phyloP scores from a whole-genome alignment of 2,797 vertebrate species.

The Brachyalestes nurse region DNA sequence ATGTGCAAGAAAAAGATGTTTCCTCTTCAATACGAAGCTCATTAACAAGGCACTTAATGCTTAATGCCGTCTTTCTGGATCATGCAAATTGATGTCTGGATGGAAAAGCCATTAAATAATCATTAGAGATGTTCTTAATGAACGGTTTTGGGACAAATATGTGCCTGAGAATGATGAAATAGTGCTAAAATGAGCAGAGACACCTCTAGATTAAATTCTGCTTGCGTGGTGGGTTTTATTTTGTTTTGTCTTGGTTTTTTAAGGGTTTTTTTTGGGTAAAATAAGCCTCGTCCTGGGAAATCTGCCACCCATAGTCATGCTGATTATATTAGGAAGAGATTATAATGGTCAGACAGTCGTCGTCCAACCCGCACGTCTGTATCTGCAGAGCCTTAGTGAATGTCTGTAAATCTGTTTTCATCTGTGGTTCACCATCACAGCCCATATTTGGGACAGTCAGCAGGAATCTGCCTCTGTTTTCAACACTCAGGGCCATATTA shows the following conservation, averaged over 20 bases:
- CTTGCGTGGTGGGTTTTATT: neutral
- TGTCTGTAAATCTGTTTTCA: conserved; percentile 33
- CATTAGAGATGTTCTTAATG: neutral
- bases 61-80: neutral
- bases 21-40: neutral
- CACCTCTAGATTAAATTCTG: conserved; percentile 14
- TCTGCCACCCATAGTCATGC: neutral
- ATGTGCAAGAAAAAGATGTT: neutral
- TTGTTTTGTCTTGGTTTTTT: no score
- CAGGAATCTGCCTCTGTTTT: conserved; percentile 7
- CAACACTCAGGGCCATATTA: conserved; percentile 8
- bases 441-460: neutral
- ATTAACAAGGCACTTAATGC: neutral
- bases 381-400: conserved; percentile 32
- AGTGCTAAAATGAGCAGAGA: conserved; percentile 7
- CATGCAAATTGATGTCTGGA: neutral
- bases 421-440: conserved; percentile 32
- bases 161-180: neutral
- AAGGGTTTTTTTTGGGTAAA: conserved; percentile 11
- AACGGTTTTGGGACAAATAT: conserved; percentile 20
- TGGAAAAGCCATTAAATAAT: conserved; percentile 7
- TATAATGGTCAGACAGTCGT: conserved; percentile 27
- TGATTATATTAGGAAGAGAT: conserved; percentile 33
- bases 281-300: conserved; percentile 4
- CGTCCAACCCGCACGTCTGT: neutral